Evolutionary conservation across 2,888 invertebrate species (phyloP).

Genomic region (Corbicula japonica): DNA sequence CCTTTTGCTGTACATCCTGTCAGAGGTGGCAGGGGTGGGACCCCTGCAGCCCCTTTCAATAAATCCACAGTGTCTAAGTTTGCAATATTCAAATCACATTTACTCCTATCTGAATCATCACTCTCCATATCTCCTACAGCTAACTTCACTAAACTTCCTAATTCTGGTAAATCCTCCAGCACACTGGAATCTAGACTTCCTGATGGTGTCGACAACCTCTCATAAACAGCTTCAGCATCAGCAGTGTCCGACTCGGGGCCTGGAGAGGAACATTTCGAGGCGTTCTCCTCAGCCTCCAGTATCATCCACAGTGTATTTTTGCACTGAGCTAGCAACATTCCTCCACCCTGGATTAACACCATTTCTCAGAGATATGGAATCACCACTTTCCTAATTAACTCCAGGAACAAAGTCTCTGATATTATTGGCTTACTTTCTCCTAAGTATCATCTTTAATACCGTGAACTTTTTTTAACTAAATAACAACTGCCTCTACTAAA

Average conservation of each 20-base stretch:
- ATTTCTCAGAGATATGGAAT: slow-evolving; percentile 23
- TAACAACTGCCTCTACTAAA: too few species aligned
- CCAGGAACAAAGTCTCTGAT: slow-evolving; percentile 8
- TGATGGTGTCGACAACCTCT: slow-evolving; percentile 13
- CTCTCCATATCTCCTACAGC: not conserved
- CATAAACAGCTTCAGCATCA: slow-evolving; percentile 25
- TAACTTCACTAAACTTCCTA: slow-evolving; percentile 21
- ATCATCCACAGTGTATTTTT: slow-evolving; percentile 68
- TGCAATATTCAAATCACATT: too few species aligned
- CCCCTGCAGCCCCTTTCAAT: slow-evolving; percentile 42
- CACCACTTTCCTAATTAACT: slow-evolving; percentile 28
- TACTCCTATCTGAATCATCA: slow-evolving; percentile 19
- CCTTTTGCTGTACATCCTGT: slow-evolving; percentile 57
- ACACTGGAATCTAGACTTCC: slow-evolving; percentile 17
- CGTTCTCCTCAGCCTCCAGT: slow-evolving; percentile 63
- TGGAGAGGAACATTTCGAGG: slow-evolving; percentile 59
- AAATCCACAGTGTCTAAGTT: slow-evolving; percentile 38
- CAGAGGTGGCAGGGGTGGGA: slow-evolving; percentile 42
- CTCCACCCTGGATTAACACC: slow-evolving; percentile 65
- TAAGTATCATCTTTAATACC: not conserved
- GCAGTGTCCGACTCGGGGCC: slow-evolving; percentile 29
- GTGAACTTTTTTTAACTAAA: not conserved
- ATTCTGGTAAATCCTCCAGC: slow-evolving; percentile 17
- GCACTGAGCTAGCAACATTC: slow-evolving; percentile 57
- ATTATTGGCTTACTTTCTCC: too few species aligned